Evolutionary conservation across 2,113 vertebrate genomes (phyloP), one percentile per base, ranked within the genome.

Genomic region (Pavo muticus): DNA sequence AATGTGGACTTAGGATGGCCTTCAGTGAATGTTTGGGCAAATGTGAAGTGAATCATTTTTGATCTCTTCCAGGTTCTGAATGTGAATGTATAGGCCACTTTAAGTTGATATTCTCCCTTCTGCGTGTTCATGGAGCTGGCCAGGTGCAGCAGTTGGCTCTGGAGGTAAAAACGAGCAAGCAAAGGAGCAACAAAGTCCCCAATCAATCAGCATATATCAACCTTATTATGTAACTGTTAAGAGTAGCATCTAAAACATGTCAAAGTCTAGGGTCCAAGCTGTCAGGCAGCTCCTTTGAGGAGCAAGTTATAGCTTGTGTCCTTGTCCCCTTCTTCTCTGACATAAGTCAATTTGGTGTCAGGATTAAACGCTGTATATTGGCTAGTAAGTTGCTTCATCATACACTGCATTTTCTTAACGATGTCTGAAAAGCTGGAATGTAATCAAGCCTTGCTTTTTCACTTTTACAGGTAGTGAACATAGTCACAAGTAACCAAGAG

Each of bases 81-180:
- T 98, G 98, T 3, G 99, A 99, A 96, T 99, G 99, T 96, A 99
- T 99, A 80, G 99, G 99, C 10, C 99, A 99, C 95, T 99, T 99
- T 96, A 99, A 99, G 93, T 97, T 99, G 95, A 98, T 99, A 84
- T 99, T 99, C 97, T 99, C 99, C 50, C 98, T 99, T 95, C 96
- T 99, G 50, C 98, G 99, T 86, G 99, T 99, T 91, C 99, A 99
- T 48, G 99, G 99, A 97, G 99, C 99, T 88, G 99, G 99, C 65
- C 98, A 98, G 94, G 99, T 99, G 57, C 99, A 99, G 93, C 99
- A 99, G 72, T 97, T 99, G 91, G 99, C 99, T 72, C 96, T 99
- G 88, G 99, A 99, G 99, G 99, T 99, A 98, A 96, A 52, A 88
- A 32, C 14, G 8, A n/a, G 15, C 37, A 63, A 73, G 5, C 1